Evolutionary conservation across 2,888 invertebrate genomes (phyloP).

Genomic region (Acleris cristana): DNA sequence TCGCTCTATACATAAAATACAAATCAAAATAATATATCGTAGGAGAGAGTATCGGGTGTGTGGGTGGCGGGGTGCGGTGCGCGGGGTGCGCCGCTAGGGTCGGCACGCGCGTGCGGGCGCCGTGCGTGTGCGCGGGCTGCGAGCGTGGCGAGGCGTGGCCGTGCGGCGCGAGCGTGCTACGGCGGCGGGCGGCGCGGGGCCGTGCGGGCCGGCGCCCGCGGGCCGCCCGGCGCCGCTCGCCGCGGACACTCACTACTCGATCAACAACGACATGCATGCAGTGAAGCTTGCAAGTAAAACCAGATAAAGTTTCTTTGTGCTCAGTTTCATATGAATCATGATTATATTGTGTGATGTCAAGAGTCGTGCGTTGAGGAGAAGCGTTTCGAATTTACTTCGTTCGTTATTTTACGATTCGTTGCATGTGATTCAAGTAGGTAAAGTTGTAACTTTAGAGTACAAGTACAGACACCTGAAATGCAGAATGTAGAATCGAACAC

Average conservation of each 20-base stretch:
- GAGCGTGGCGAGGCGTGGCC: constrained; percentile 31
- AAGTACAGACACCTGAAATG: constrained; percentile 79
- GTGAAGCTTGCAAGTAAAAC: constrained; percentile 83
- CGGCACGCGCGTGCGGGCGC: constrained; percentile 42
- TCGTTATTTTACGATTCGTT: constrained; percentile 67
- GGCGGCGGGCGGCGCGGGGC: constrained; percentile 41
- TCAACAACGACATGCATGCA: constrained; percentile 82
- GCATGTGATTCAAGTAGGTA: constrained; percentile 73
- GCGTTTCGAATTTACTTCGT: constrained; percentile 84
- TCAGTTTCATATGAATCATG: constrained; percentile 82
- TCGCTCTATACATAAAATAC: constrained; percentile 92
- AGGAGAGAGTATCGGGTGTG: constrained; percentile 81
- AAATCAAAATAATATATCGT: constrained; percentile 83
- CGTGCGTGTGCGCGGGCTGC: constrained; percentile 36
- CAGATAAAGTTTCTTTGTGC: constrained; percentile 83
- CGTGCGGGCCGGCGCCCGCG: constrained; percentile 46
- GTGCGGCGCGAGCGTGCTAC: constrained; percentile 40
- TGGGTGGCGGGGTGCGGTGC: constrained; percentile 67
- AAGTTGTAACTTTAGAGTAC: constrained; percentile 75
- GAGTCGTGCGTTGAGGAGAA: constrained; percentile 84
- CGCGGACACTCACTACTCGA: constrained; percentile 75
- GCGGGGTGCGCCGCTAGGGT: constrained; percentile 45
- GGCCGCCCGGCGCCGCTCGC: constrained; percentile 50
- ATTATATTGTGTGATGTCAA: constrained; percentile 82
- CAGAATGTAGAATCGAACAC: constrained; percentile 75